Evolutionary conservation across 2,888 invertebrate species (phyloP).

Genomic region (Synergus itoensis): DNA sequence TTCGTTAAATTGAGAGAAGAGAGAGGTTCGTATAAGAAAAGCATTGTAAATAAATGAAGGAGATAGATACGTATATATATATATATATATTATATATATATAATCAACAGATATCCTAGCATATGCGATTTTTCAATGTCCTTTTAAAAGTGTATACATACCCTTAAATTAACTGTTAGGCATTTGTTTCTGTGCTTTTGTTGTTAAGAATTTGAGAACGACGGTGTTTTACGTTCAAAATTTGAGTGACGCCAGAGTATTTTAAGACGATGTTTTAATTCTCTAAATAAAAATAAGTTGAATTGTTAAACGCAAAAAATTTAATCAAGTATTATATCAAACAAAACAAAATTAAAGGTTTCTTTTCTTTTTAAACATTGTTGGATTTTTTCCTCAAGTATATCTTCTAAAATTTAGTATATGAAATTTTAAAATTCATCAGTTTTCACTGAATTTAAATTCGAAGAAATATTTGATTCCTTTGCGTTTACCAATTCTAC

Average conservation of each 20-base stretch:
- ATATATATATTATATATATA: conserved; percentile 50
- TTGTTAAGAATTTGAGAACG: conserved; percentile 64
- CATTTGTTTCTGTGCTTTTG: conserved; percentile 73
- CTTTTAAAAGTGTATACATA: conserved; percentile 74
- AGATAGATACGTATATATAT: conserved; percentile 59
- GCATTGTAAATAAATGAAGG: conserved; percentile 65
- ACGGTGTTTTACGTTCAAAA: conserved; percentile 67
- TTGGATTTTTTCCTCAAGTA: too few species aligned
- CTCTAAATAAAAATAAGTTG: conserved; percentile 7
- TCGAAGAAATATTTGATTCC: background rate
- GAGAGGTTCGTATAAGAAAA: conserved; percentile 52
- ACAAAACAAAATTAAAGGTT: too few species aligned
- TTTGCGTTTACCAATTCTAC: conserved; percentile 27
- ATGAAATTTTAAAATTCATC: too few species aligned
- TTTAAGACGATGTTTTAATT: background rate
- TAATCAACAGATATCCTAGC: conserved; percentile 74
- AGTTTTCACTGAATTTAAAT: background rate
- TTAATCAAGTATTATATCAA: background rate
- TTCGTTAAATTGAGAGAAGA: conserved; percentile 57
- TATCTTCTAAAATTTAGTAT: too few species aligned
- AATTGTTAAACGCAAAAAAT: conserved; percentile 30
- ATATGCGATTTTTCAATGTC: conserved; percentile 77
- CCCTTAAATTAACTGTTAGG: conserved; percentile 73
- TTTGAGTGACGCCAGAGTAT: conserved; percentile 66
- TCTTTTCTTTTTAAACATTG: too few species aligned